A percentile compares a stretch with the other conserved stretches of the same genome.
phyloP scores from a whole-genome alignment of 2,888 invertebrate genomes.

The Epirrhoe tristata region DNA sequence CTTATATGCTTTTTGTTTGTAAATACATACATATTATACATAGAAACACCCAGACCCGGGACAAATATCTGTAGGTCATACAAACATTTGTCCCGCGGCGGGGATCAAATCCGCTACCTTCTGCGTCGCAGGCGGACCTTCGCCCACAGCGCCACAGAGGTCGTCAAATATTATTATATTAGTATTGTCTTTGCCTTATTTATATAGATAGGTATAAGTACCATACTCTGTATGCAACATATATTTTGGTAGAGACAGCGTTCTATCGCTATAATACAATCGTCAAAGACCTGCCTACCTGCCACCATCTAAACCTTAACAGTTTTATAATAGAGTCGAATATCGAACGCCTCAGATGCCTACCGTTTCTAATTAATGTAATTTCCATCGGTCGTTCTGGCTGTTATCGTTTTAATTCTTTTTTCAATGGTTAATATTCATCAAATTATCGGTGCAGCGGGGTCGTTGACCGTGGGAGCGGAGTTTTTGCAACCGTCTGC shows the following conservation, averaged over 20 bases:
- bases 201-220: too few species aligned
- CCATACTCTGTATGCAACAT: not conserved
- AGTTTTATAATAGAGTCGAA: not conserved
- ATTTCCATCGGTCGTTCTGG: slow-evolving; percentile 35
- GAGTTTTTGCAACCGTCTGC: slow-evolving; percentile 71
- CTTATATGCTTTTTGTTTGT: too few species aligned
- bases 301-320: not conserved
- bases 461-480: slow-evolving; percentile 75
- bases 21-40: too few species aligned
- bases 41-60: too few species aligned
- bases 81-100: too few species aligned
- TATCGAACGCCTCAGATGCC: slow-evolving; percentile 4
- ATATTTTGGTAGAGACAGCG: not conserved
- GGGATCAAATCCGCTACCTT: too few species aligned
- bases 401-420: slow-evolving; percentile 30
- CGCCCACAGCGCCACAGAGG: too few species aligned
- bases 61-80: too few species aligned
- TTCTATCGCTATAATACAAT: not conserved
- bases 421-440: slow-evolving; percentile 59
- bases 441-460: slow-evolving; percentile 77
- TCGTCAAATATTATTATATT: too few species aligned
- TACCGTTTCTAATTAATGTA: slow-evolving; percentile 34
- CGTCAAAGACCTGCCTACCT: not conserved
- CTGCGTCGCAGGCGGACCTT: too few species aligned
- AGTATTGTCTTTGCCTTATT: too few species aligned